Evolutionary conservation across 2,888 invertebrate species (phyloP).

Genomic region (Notocelia uddmanniana): DNA sequence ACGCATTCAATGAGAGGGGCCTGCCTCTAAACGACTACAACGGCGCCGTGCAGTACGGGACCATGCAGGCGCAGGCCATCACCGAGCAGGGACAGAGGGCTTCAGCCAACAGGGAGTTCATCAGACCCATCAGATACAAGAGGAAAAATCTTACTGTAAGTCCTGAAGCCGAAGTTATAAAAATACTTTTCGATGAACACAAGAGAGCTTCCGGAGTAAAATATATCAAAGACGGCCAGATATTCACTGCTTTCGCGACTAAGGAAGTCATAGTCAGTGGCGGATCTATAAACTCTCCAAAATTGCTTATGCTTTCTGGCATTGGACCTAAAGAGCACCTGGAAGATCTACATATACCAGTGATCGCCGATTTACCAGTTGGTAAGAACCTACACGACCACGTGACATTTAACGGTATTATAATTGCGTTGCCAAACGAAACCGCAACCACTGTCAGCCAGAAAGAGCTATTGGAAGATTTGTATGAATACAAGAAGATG

Average conservation of each 20-base stretch:
- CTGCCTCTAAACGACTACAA: constrained; percentile 85
- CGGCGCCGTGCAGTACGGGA: constrained; percentile 81
- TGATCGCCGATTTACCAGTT: constrained; percentile 67
- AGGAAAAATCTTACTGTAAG: constrained; percentile 80
- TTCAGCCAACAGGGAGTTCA: constrained; percentile 88
- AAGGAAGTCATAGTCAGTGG: constrained; percentile 71
- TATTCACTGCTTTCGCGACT: constrained; percentile 60
- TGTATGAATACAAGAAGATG: constrained; percentile 67
- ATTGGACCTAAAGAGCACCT: constrained; percentile 69
- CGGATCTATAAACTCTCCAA: constrained; percentile 69
- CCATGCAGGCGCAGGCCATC: constrained; percentile 85
- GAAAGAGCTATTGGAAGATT: constrained; percentile 68
- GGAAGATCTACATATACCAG: constrained; percentile 58
- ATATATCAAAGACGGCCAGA: constrained; percentile 57
- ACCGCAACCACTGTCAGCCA: constrained; percentile 75
- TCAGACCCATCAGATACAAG: constrained; percentile 86
- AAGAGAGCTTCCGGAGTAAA: constrained; percentile 67
- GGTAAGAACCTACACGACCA: constrained; percentile 76
- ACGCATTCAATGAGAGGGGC: constrained; percentile 86
- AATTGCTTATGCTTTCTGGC: constrained; percentile 72
- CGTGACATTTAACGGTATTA: constrained; percentile 73
- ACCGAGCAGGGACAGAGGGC: constrained; percentile 83
- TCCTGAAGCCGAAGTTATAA: constrained; percentile 81
- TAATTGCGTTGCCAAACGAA: constrained; percentile 81
- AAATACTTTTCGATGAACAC: constrained; percentile 83